Evolutionary conservation across 2,797 vertebrate genomes (phyloP), one percentile per base, ranked within the genome.

Genomic region (Phoeniculus purpureus): DNA sequence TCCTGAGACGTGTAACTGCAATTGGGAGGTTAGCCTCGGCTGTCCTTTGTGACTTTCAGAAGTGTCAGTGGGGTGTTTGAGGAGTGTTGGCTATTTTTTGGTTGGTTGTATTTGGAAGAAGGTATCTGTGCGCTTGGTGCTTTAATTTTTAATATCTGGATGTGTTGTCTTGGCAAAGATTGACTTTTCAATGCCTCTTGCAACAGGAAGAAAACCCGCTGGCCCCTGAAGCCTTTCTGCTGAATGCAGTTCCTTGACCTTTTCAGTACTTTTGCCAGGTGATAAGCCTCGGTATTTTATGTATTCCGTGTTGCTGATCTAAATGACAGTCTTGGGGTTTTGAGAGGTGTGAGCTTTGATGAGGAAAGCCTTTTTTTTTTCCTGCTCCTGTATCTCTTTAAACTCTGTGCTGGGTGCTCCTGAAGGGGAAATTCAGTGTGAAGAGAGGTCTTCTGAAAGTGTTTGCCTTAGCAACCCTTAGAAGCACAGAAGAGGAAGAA

Each of bases 401-500:
- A 72, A 51, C 31, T 64, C 25, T 65, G n/a, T 89, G 40, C 74
- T 91, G 47, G 74, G 74, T 40, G 55, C 3, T 88, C 60, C 60
- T 91, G 71, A 81, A 88, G 88, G 77, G 79, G 71, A 81, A 85
- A 78, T 70, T 60, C 64, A 48, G 15, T 84, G 74, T 90, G 83
- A 93, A 93, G 82, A 87, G 71, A 87, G 67, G 65, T 92, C 84
- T 82, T 84, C 32, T 85, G 89, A 73, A 77, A 81, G 72, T 74
- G 90, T 60, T 90, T 80, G 85, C 91, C 81, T 76, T 71, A 91
- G 67, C 64, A 70, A 61, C 80, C 61, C 84, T 79, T 71, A 65
- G 47, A 87, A 75, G 55, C 55, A 61, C 34, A 65, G 60, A 66
- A 93, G 70, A 62, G 19, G 56, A 85, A 74, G 78, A 88, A 91